Evolutionary conservation across 92 coral and sea anemone genomes (phyloP), one percentile per base, ranked within the genome.

Genomic region (Palythoa caribaeorum): DNA sequence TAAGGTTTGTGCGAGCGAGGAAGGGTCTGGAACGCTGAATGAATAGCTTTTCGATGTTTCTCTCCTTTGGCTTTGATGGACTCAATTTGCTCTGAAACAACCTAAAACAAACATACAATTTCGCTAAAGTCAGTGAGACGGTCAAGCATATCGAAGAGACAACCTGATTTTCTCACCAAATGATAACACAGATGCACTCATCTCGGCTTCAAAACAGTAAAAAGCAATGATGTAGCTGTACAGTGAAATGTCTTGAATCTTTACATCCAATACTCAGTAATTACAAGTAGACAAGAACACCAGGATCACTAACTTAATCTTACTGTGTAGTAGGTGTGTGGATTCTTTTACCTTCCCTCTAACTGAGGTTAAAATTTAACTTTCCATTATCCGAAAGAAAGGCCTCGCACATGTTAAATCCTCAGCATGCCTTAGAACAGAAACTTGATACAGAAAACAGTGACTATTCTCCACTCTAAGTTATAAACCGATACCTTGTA

Each of bases 51-150:
- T 51, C 98, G 90, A 73, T 92, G 86, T 73, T 89, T 96, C 84
- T 97, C 99, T 63, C 98, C 99, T 44, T 96, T 94, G 16, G 93
- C 90, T 90, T 92, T 90, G 91, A 97, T 97, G 77, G 90, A 91
- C 74, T 93, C 94, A 66, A 89, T 90, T 55, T 94, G 94, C 66
- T 94, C 97, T 38, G 94, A 91, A 65, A 92, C 87, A 20, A 87
- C 88, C 99, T 97, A 55, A 59, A 40, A 69, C 15, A 6, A 70
- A 35, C 16, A 35, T 14, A 28, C 47, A 2, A 36, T 28, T 37
- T 70, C 13, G 40, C 9, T 14, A 38, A 70, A 19, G 11, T 10
- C 73, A 10, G 36, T 13, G 65, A 59, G 38, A 68, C 38, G 9
- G 20, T 13, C 1, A 10, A 17, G 19, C 3, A 14, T 11, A 14